These are phyloP conservation scores for Automeris io DNA, from an alignment of 2,888 invertebrate genomes.

Conservation along the genomic window DNA sequence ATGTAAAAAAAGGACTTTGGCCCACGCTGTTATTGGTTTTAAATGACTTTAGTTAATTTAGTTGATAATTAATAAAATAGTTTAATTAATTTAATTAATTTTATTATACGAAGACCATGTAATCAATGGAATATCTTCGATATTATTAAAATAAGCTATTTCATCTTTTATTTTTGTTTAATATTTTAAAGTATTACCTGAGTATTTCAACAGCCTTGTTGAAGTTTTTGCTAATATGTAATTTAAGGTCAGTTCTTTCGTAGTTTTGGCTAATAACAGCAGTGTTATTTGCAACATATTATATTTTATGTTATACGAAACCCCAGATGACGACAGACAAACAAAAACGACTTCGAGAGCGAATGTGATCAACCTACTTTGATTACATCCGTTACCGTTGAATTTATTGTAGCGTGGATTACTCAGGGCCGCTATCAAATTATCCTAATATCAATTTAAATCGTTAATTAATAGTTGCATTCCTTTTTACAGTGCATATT, in stretches of 20 bases:
- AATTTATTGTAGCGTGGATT: neutral
- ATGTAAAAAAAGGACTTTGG: no score
- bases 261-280: neutral
- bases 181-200: no score
- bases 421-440: neutral
- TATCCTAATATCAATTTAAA: neutral
- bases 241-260: neutral
- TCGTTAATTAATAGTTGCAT: neutral
- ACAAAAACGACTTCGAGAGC: neutral
- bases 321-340: neutral
- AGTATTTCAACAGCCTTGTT: neutral
- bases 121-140: no score
- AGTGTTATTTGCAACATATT: neutral
- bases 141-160: no score
- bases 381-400: neutral
- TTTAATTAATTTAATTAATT: no score
- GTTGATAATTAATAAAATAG: no score
- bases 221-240: neutral
- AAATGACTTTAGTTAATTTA: no score
- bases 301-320: constrained; percentile 1
- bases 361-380: constrained; percentile 1
- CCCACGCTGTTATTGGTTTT: no score
- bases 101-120: no score
- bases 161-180: no score
- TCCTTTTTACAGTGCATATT: no score